Percentiles rank a stretch among this genome's conserved stretches.
phyloP scores from a whole-genome alignment of 2,113 vertebrate genomes.

The Rhinichthys klamathensis region DNA sequence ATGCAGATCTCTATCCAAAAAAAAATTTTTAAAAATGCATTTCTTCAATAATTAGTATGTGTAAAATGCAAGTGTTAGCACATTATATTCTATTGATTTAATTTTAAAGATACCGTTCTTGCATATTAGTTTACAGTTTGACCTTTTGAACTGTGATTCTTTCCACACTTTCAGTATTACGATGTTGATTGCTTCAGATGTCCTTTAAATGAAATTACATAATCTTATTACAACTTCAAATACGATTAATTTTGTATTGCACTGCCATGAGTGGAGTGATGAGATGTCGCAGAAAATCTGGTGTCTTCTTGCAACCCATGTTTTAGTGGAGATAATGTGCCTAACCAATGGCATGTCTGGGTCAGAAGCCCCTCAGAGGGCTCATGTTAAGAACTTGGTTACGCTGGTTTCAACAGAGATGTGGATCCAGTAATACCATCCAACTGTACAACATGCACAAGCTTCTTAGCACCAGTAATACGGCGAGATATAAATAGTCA shows the following conservation, averaged over 20 bases:
- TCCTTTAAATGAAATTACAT: constrained; percentile 78
- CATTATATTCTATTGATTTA: background rate
- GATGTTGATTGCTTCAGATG: constrained; percentile 71
- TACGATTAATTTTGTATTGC: constrained; percentile 75
- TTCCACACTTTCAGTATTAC: constrained; percentile 59
- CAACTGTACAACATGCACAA: constrained; percentile 4
- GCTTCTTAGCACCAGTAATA: background rate
- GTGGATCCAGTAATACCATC: constrained; percentile 12
- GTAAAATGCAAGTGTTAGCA: background rate
- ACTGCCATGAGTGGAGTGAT: constrained; percentile 64
- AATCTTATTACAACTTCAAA: constrained; percentile 78
- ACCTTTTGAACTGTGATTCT: constrained; percentile 66
- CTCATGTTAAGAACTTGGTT: constrained; percentile 10
- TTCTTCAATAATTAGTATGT: background rate
- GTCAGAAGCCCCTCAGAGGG: constrained; percentile 24
- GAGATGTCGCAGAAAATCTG: constrained; percentile 22
- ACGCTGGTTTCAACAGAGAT: constrained; percentile 9
- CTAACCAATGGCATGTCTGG: constrained; percentile 21
- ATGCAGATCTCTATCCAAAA: background rate
- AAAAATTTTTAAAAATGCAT: background rate
- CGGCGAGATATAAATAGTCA: background rate
- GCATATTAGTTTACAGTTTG: background rate
- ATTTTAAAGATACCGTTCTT: background rate
- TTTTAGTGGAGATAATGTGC: constrained; percentile 17
- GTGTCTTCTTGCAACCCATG: background rate